Base-by-base conservation (phyloP, 1,140 invertebrate species). In the Apocrypta bakeri region DNA sequence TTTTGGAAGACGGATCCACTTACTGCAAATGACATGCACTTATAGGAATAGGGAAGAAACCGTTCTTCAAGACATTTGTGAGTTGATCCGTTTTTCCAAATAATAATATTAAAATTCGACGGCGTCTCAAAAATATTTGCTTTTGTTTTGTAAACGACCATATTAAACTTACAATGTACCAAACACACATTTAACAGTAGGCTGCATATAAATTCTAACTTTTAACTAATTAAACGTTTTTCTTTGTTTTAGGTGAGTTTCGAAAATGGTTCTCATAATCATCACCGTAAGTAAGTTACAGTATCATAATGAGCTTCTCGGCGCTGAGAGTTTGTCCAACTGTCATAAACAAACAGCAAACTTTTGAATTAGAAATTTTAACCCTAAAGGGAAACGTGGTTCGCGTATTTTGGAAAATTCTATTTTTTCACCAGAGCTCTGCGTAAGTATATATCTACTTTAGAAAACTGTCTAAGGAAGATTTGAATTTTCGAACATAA, bases 201-300 rank as follows among this genome's bases (percentile, higher is more conserved):
- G 9, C 3, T 9, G 33, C 9, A 37, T 9, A 37, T 37, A 37
- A 37, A 42, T 12, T 7, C 40, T 42, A 42, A 12, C 17, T 56
- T 27, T 66, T 8, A 66, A 68, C 21, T 79, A 69, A 79, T 25
- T 21, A 79, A 79, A 25, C 56, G 14, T 61, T 80, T 56, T 80
- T 72, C 48, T 80, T n/a, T 80, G 78, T 80, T 80, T 24, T 68
- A 80, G 78, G 78, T 80, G 68, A 80, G 78, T 33, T 33, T 56
- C 27, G 21, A 21, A 33, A 31, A 25, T 7, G 9, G n/a, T 40
- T 73, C 9, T 24, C 25, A 25, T 48, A 24, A 42, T 73, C 37
- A 42, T 73, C 37, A 11, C 25, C 37, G 29, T n/a, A 37, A 73
- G 71, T 73, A 27, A 73, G 71, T 73, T 42, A 24, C 12, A 48